Base-by-base conservation (phyloP, 2,888 invertebrate species). In the Dolichopus griseipennis region DNA sequence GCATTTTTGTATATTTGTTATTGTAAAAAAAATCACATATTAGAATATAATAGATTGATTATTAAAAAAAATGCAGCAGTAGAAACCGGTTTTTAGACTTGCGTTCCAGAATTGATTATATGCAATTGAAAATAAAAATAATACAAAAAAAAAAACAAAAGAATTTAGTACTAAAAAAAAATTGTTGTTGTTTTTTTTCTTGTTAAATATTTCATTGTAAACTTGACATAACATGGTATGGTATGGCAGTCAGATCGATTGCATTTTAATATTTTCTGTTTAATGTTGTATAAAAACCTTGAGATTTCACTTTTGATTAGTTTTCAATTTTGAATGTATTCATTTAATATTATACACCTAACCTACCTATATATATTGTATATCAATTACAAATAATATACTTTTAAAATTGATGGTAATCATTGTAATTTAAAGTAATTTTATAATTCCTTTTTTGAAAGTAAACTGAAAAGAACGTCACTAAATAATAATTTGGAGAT, bases 191-290 rank as follows among this genome's bases (percentile, higher is more conserved):
- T 37, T 37, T 37, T 37, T 37, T 37, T 37, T 37, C 3, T 37
- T 1, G 2, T 7, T 7, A 69, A 67, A 67, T 66, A 68, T 65
- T 5, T 33, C 43, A 27, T 27, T 61, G 65, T 65, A 65, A 33
- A 65, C 33, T 21, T 66, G 61, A 34, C 18, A 21, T 67, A 18
- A 6, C 15, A 15, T 37, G 52, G 27, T 4, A 27, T 52, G 5
- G 52, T 18, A 52, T 52, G 52, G 15, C 2, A 4, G 27, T 27
- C 5, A 27, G 27, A n/a, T 27, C 27, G 5, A 27, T 27, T 27
- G 27, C 27, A 27, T 27, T 27, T 27, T 27, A 4, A 27, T 27
- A 4, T 27, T 27, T 27, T 27, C 5, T 27, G 2, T 27, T 27
- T 27, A 5, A 27, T 27, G n/a, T n/a, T n/a, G n/a, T n/a, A 15